Conservation (phyloP, 1,140 invertebrate species). For the Pseudomyrmex gracilis region DNA sequence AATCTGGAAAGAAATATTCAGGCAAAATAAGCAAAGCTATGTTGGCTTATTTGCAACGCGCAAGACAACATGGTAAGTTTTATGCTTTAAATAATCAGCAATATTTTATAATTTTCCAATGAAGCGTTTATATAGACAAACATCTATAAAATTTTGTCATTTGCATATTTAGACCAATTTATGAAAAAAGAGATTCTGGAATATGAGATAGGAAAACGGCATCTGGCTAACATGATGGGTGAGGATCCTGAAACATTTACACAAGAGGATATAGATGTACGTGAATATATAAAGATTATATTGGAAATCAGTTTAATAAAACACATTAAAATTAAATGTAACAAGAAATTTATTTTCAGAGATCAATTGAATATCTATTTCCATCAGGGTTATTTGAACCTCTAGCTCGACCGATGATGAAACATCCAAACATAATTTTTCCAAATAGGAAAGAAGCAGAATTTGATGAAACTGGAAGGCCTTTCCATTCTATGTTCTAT, state of each 20-base stretch:
- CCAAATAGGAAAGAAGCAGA: slow-evolving; percentile 94
- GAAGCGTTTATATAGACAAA: not conserved
- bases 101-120: not conserved
- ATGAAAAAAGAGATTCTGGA: slow-evolving; percentile 93
- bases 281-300: slow-evolving; percentile 61
- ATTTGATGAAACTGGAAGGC: slow-evolving; percentile 95
- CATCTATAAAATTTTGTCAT: slow-evolving; percentile 85
- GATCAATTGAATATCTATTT: slow-evolving; percentile 95
- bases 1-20: not conserved
- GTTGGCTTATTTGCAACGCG: slow-evolving; percentile 93
- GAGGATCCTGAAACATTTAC: slow-evolving; percentile 94
- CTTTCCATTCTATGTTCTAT: slow-evolving; percentile 96
- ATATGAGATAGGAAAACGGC: slow-evolving; percentile 96
- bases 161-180: slow-evolving; percentile 89
- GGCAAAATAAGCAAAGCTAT: slow-evolving; percentile 92
- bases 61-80: slow-evolving; percentile 89
- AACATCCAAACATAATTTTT: slow-evolving; percentile 93
- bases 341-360: slow-evolving; percentile 86
- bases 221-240: slow-evolving; percentile 99
- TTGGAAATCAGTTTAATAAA: slow-evolving; percentile 4
- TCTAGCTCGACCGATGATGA: slow-evolving; percentile 94
- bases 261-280: slow-evolving; percentile 95
- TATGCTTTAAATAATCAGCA: not conserved
- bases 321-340: no score
- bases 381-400: slow-evolving; percentile 95